Conservation (phyloP, 1,140 invertebrate genomes). For the Listronotus oregonensis region DNA sequence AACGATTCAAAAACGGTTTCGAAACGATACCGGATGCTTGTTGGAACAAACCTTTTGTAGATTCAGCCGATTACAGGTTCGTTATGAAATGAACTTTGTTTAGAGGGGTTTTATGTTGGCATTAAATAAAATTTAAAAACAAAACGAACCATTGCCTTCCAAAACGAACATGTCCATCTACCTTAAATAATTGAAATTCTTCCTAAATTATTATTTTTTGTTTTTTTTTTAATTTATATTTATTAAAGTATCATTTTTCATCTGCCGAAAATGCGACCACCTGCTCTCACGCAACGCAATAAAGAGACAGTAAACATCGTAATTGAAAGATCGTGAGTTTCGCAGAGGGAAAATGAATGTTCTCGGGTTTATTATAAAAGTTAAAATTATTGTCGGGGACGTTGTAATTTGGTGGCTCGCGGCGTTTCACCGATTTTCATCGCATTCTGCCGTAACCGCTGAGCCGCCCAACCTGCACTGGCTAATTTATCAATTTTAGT, state of each 20-base stretch:
- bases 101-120: too few species aligned
- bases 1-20: too few species aligned
- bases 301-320: constrained; percentile 30
- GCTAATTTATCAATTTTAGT: constrained; percentile 32
- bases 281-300: constrained; percentile 15
- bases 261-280: constrained; percentile 1
- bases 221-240: too few species aligned
- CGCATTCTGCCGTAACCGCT: constrained; percentile 29
- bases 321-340: constrained; percentile 34
- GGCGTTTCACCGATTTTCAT: constrained; percentile 33
- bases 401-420: constrained; percentile 35
- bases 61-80: too few species aligned
- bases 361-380: constrained; percentile 34
- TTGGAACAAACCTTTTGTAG: too few species aligned
- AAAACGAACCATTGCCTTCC: too few species aligned
- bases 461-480: constrained; percentile 23
- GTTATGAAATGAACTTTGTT: too few species aligned
- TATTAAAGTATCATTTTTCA: constrained; percentile 1
- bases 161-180: too few species aligned
- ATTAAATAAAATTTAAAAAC: too few species aligned
- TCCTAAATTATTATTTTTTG: too few species aligned
- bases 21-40: too few species aligned
- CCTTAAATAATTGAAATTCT: too few species aligned
- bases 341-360: constrained; percentile 28
- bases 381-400: constrained; percentile 37